Evolutionary conservation across 2,797 vertebrate genomes (phyloP).

Genomic region (Corythornis leucogaster): DNA sequence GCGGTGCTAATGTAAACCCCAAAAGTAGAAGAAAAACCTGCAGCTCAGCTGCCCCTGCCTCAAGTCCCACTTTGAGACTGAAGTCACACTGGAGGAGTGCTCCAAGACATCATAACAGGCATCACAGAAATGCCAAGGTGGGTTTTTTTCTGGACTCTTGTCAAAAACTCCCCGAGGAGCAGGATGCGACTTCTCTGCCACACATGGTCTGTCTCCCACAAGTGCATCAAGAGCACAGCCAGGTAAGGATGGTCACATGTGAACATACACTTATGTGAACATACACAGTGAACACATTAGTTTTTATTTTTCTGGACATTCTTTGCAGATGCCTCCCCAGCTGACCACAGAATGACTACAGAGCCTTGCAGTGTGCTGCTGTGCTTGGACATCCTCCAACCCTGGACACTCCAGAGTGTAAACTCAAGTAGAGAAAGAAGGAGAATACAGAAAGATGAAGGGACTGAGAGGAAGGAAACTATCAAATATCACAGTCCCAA

Average conservation of each 20-base stretch:
- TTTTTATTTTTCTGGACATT: not conserved
- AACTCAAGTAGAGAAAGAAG: constrained; percentile 21
- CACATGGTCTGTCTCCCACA: not conserved
- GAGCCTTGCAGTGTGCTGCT: not conserved
- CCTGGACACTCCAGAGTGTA: constrained; percentile 1
- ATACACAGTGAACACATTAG: not conserved
- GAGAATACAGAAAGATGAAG: constrained; percentile 30
- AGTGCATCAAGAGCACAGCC: rapidly evolving
- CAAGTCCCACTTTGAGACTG: not conserved
- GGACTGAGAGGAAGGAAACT: constrained; percentile 58
- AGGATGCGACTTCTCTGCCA: not conserved
- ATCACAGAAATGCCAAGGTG: not conserved
- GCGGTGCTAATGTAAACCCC: rapidly evolving
- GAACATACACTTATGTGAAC: not conserved
- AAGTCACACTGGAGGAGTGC: not conserved
- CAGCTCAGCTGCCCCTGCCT: not conserved
- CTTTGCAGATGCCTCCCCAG: not conserved
- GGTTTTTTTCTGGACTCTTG: not conserved
- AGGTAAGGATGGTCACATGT: not conserved
- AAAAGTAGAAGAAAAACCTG: not conserved
- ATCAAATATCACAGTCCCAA: constrained; percentile 37
- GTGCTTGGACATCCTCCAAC: constrained; percentile 41
- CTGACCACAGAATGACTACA: not conserved
- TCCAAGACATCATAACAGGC: not conserved
- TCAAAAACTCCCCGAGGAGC: not conserved